Percentiles rank a stretch among this genome's conserved stretches.
phyloP scores from a whole-genome alignment of 2,113 vertebrate species.

The Poicephalus meyeri region DNA sequence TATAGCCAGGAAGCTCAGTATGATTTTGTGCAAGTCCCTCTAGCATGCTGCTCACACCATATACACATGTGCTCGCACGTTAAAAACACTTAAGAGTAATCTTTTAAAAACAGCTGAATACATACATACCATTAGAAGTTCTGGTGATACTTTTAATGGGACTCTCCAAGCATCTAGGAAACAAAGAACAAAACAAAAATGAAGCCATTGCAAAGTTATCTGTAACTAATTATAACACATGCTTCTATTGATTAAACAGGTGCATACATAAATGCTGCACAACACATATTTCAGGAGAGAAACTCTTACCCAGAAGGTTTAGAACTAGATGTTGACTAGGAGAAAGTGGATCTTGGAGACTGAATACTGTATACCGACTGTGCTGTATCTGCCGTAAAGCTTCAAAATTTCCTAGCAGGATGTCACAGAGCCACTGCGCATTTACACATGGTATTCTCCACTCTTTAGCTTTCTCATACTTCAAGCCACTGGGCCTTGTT shows the following conservation, averaged over 20 bases:
- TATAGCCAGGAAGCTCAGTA: neutral
- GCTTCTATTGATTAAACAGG: neutral
- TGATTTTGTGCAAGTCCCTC: neutral
- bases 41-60: neutral
- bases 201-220: neutral
- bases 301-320: conserved; percentile 83
- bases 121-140: conserved; percentile 84
- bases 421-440: conserved; percentile 93
- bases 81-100: neutral
- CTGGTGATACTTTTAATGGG: conserved; percentile 90
- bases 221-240: fast-evolving
- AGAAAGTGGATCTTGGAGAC: conserved; percentile 86
- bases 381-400: conserved; percentile 90
- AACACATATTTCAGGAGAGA: neutral
- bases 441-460: conserved; percentile 98
- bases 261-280: neutral
- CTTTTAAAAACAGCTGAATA: neutral
- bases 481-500: conserved; percentile 86
- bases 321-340: conserved; percentile 87
- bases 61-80: neutral
- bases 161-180: conserved; percentile 88
- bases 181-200: neutral
- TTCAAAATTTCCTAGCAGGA: conserved; percentile 92
- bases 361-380: conserved; percentile 86
- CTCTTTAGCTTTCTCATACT: conserved; percentile 96